Conservation (phyloP, 2,797 vertebrate genomes). For the Alca torda region DNA sequence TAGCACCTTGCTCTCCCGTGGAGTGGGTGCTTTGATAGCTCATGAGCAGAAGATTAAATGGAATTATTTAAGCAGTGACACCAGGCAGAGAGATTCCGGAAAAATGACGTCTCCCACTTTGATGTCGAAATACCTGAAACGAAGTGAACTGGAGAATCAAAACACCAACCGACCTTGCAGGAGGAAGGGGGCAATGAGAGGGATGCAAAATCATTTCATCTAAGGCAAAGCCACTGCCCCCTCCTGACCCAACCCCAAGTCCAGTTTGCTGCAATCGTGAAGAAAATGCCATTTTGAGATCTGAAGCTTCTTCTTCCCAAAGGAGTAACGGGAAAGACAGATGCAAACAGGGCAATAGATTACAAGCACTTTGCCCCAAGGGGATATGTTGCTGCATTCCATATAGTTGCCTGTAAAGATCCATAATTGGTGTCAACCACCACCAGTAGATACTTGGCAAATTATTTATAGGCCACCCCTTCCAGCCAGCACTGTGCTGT, state of each 20-base stretch:
- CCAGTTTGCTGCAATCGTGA: neutral
- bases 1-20: slow-evolving; percentile 67
- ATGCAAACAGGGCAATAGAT: neutral
- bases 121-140: slow-evolving; percentile 65
- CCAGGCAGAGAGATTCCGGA: slow-evolving; percentile 59
- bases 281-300: neutral
- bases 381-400: slow-evolving; percentile 22
- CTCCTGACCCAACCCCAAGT: slow-evolving; percentile 4
- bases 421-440: slow-evolving; percentile 20
- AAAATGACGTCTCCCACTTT: slow-evolving; percentile 60
- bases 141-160: neutral
- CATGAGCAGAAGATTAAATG: slow-evolving; percentile 63
- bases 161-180: neutral
- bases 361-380: neutral
- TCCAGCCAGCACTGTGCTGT: neutral
- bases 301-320: neutral
- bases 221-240: slow-evolving; percentile 48
- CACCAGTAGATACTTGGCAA: neutral
- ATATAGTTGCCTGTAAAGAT: slow-evolving; percentile 26
- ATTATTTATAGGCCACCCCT: neutral
- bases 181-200: neutral
- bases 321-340: neutral
- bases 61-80: slow-evolving; percentile 70
- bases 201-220: slow-evolving; percentile 2
- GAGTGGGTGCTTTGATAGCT: slow-evolving; percentile 69